phyloP scores from a whole-genome alignment of 1,140 invertebrate species.

The Calosoma granatense region DNA sequence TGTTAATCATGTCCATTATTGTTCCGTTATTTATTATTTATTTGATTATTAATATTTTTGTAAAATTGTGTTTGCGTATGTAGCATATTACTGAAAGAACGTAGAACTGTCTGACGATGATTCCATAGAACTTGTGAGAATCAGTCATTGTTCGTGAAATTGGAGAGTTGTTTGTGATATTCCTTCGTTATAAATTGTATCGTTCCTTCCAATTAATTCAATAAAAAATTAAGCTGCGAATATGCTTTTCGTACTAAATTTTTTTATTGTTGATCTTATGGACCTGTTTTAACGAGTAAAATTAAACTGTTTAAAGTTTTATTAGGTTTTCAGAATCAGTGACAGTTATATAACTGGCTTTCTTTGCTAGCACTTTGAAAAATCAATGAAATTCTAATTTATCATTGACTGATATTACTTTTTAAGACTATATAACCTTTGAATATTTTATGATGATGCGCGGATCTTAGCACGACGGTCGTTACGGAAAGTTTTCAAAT shows the following conservation, averaged over 20 bases:
- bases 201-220: background rate
- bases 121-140: too few relatives aligned
- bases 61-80: too few relatives aligned
- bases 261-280: background rate
- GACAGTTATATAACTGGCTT: background rate
- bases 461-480: background rate
- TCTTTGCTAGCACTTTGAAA: background rate
- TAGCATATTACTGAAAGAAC: too few relatives aligned
- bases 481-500: background rate
- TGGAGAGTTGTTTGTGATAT: too few relatives aligned
- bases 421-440: background rate
- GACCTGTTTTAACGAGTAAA: background rate
- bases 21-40: too few relatives aligned
- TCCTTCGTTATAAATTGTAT: too few relatives aligned
- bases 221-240: background rate
- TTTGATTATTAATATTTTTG: too few relatives aligned
- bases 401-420: background rate
- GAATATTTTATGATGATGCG: background rate
- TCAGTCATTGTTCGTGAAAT: too few relatives aligned
- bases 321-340: too few relatives aligned
- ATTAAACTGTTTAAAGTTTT: background rate
- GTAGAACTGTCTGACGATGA: too few relatives aligned
- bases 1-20: too few relatives aligned
- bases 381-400: background rate
- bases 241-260: background rate